These are phyloP conservation scores for Mungos mungo DNA, from an alignment of 2,113 vertebrate species.

Conservation along the genomic window DNA sequence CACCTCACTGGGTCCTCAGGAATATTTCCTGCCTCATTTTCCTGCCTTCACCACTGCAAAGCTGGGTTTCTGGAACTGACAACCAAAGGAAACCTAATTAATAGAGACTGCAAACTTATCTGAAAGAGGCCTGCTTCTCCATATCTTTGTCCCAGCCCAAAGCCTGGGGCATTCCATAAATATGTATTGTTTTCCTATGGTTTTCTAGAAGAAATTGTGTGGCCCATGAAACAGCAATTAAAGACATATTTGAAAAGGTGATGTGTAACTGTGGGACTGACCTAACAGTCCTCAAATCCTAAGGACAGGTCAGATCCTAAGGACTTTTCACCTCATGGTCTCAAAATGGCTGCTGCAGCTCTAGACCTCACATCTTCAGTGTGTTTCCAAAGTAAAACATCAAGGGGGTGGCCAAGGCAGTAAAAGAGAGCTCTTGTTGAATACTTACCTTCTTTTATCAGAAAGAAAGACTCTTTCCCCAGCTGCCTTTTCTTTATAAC, in stretches of 20 bases:
- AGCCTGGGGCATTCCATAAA: not conserved
- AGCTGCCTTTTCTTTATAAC: not conserved
- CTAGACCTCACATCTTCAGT: not conserved
- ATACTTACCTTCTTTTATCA: not conserved
- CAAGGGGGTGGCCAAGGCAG: not conserved
- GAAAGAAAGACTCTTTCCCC: not conserved
- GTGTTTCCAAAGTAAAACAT: not conserved
- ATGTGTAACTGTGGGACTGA: not conserved
- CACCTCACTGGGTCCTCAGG: not conserved
- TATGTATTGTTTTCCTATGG: constrained; percentile 3
- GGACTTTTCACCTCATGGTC: not conserved
- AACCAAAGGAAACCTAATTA: not conserved
- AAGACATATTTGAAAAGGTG: not conserved
- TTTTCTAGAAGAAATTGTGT: not conserved
- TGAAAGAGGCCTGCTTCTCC: not conserved
- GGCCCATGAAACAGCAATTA: not conserved
- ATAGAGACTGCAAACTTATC: not conserved
- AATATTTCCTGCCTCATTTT: not conserved
- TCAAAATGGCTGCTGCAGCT: not conserved
- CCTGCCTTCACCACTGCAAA: not conserved
- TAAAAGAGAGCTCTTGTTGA: not conserved
- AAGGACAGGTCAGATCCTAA: not conserved
- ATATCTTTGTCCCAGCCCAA: not conserved
- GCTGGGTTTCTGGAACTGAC: not conserved
- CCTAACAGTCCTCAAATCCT: not conserved